Conservation (phyloP, 2,113 vertebrate genomes). For the Bettongia penicillata region DNA sequence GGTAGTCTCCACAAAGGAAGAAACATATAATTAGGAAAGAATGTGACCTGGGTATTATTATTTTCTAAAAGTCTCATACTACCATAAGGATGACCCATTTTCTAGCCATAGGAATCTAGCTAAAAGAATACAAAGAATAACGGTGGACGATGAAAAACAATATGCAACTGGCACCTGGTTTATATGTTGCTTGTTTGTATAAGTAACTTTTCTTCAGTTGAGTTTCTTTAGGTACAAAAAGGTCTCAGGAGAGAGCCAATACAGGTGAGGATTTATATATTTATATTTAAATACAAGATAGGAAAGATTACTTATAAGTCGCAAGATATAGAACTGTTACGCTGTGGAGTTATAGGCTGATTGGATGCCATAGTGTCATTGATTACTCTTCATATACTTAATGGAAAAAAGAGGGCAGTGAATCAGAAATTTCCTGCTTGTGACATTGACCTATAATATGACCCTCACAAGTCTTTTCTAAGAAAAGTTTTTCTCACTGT, state of each 20-base stretch:
- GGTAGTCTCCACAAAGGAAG: not conserved
- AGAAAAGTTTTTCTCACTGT: conserved; percentile 52
- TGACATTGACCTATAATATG: conserved; percentile 21
- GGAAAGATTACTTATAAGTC: conserved; percentile 21
- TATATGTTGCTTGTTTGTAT: not conserved
- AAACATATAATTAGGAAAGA: not conserved
- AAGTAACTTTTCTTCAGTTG: not conserved
- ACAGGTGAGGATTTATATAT: not conserved
- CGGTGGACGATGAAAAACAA: not conserved
- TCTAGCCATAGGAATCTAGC: not conserved
- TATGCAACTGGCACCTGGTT: not conserved
- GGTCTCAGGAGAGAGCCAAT: not conserved
- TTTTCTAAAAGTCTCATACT: not conserved
- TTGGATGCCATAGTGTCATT: not conserved
- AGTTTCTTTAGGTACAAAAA: not conserved
- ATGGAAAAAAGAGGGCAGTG: conserved; percentile 9
- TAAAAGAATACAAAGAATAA: not conserved
- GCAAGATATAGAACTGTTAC: not conserved
- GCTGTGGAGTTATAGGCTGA: not conserved
- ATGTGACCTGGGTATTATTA: not conserved
- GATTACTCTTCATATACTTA: not conserved
- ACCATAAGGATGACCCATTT: not conserved
- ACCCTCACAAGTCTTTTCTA: conserved; percentile 48
- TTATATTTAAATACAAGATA: no score
- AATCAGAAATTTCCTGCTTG: conserved; percentile 6